Conservation (phyloP, 1,140 invertebrate genomes). For the Phymorhynchus buccinoides region DNA sequence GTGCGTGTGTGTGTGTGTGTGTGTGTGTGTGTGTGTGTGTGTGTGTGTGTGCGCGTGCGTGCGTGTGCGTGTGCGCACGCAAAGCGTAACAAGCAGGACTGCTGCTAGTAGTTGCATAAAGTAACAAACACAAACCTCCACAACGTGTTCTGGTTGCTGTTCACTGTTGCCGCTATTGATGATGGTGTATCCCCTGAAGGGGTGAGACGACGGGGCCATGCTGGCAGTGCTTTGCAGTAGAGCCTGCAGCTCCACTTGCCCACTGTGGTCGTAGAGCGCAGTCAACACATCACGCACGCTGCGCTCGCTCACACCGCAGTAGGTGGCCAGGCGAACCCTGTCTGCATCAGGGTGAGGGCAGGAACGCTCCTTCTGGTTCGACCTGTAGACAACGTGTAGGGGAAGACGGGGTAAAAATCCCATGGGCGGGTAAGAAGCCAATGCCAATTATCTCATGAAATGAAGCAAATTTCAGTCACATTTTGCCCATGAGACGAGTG, state of each 20-base stretch:
- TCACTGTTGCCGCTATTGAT: conserved; percentile 73
- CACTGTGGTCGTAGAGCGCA: conserved; percentile 72
- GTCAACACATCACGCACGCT: conserved; percentile 82
- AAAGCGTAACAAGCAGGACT: too few species aligned
- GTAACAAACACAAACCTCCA: conserved; percentile 60
- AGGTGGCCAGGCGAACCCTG: conserved; percentile 81
- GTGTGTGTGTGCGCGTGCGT: too few species aligned
- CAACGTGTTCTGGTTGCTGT: conserved; percentile 48
- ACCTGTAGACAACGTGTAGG: conserved; percentile 29
- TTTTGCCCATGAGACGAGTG: too few species aligned
- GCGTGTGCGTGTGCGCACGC: too few species aligned
- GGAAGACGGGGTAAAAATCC: too few species aligned
- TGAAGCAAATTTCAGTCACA: too few species aligned
- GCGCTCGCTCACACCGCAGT: conserved; percentile 89
- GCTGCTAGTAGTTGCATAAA: too few species aligned
- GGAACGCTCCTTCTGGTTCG: conserved; percentile 38
- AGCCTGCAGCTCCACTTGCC: conserved; percentile 84
- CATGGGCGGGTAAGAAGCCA: too few species aligned
- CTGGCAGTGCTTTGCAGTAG: conserved; percentile 84
- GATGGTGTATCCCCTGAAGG: conserved; percentile 84
- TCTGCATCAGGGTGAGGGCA: conserved; percentile 42
- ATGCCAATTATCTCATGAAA: too few species aligned
- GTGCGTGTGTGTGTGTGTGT: too few species aligned
- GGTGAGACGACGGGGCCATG: conserved; percentile 81
- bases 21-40: too few species aligned